Base-by-base conservation (phyloP, 2,113 vertebrate genomes). In the Stercorarius parasiticus region DNA sequence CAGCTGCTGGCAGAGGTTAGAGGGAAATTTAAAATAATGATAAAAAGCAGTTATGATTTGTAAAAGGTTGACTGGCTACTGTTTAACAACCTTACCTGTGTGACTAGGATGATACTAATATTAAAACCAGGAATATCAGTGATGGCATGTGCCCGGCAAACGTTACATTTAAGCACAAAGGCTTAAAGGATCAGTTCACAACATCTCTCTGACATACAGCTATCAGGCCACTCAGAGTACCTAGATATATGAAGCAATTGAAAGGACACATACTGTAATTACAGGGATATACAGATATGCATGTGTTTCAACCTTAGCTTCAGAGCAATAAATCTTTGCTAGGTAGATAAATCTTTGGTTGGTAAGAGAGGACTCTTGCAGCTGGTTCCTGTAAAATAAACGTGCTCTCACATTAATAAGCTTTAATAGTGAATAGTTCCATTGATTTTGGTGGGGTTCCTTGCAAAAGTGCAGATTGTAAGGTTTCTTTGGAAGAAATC, bases 211-310 rank as follows among this genome's bases (percentile, higher is more conserved):
- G 73, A 93, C 93, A 73, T 16, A 47, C 32, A 91, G 66, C 89
- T 79, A 82, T 94, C 70, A 49, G 82, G 74, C 70, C 84, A 67
- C 49, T 94, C 93, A 61, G 65, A 90, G 66, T 17, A 69, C 86
- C 56, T 53, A 91, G 91, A 96, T 90, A 82, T 69, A 94, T 94
- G 96, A 94, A 91, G 91, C 92, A 95, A 90, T 43, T 96, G 95
- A 93, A 91, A 96, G 94, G 92, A 96, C 90, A 94, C 74, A 80
- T 65, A 80, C 84, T 92, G 92, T 88, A 96, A 96, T 94, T 96
- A 93, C 90, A 82, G 84, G 87, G 92, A 94, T 93, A 89, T 94
- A 96, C 95, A 95, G 94, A 91, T 93, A 95, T 36, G 83, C 92
- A 86, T 10, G 13, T 59, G 49, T 73, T 96, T 81, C 95, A 95